Conservation (phyloP, 2,888 invertebrate species). For the Camptogramma bilineatum region DNA sequence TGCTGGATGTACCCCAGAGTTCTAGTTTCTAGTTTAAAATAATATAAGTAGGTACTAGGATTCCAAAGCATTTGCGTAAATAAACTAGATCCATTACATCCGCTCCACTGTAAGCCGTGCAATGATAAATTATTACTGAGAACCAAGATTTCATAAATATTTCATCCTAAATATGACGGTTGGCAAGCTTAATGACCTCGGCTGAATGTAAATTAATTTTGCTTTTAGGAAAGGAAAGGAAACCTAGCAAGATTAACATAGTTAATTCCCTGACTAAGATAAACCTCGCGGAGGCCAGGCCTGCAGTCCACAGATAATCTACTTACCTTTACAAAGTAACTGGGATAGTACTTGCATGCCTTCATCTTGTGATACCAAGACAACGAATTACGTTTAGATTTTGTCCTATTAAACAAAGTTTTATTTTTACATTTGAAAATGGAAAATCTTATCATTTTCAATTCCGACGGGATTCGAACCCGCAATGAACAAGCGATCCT, state of each 20-base stretch:
- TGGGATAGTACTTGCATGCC: constrained; percentile 18
- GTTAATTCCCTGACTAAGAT: constrained; percentile 23
- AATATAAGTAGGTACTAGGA: too few species aligned
- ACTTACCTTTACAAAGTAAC: constrained; percentile 28
- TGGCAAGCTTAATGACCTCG: neutral
- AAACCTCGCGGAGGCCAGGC: constrained; percentile 14
- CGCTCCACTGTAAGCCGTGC: neutral
- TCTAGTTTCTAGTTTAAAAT: too few species aligned
- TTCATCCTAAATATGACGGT: neutral
- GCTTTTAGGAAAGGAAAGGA: constrained; percentile 20
- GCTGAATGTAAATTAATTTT: constrained; percentile 17
- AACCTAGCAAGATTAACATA: constrained; percentile 21
- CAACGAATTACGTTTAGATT: neutral
- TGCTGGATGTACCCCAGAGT: too few species aligned
- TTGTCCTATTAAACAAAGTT: too few species aligned
- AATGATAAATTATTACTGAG: neutral
- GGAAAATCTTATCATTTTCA: too few species aligned
- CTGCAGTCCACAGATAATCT: constrained; percentile 28
- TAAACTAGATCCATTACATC: neutral
- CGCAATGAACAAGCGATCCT: too few species aligned
- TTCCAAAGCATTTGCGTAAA: neutral
- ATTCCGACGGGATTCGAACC: too few species aligned
- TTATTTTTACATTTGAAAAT: too few species aligned
- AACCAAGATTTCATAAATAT: neutral
- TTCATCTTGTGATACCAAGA: constrained; percentile 8